A percentile compares a stretch with the other conserved stretches of the same genome.
Evolutionary conservation across 2,113 vertebrate species (phyloP).

Genomic region (Paramormyrops kingsleyae): DNA sequence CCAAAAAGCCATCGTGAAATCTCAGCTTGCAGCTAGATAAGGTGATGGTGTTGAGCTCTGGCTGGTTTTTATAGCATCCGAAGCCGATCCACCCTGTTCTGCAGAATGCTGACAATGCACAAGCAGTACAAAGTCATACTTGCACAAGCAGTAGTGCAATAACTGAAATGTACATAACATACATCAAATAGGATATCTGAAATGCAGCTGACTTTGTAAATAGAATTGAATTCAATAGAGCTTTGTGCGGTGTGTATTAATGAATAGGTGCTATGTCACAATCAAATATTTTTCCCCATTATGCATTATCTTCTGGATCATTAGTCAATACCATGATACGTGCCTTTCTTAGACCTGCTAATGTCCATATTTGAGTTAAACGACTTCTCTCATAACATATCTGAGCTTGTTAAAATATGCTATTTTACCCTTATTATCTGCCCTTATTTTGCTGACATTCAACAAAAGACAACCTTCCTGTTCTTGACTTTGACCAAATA

Average conservation of each 20-base stretch:
- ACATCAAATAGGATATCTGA: not conserved
- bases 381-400: not conserved
- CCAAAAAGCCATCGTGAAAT: not conserved
- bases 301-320: not conserved
- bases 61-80: not conserved
- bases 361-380: not conserved
- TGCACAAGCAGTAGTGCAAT: not conserved
- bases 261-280: not conserved
- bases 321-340: not conserved
- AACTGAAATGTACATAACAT: not conserved
- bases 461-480: not conserved
- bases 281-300: not conserved
- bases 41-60: not conserved
- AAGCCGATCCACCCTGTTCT: constrained; percentile 26
- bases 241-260: not conserved
- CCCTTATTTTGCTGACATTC: not conserved
- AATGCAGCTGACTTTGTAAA: not conserved
- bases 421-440: not conserved
- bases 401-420: not conserved
- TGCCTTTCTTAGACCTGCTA: not conserved
- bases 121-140: not conserved
- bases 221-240: not conserved
- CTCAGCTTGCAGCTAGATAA: not conserved
- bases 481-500: not conserved
- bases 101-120: not conserved